Evolutionary conservation across 2,888 invertebrate species (phyloP), one percentile per base, ranked within the genome.

Genomic region (Meliscaeva auricollis): DNA sequence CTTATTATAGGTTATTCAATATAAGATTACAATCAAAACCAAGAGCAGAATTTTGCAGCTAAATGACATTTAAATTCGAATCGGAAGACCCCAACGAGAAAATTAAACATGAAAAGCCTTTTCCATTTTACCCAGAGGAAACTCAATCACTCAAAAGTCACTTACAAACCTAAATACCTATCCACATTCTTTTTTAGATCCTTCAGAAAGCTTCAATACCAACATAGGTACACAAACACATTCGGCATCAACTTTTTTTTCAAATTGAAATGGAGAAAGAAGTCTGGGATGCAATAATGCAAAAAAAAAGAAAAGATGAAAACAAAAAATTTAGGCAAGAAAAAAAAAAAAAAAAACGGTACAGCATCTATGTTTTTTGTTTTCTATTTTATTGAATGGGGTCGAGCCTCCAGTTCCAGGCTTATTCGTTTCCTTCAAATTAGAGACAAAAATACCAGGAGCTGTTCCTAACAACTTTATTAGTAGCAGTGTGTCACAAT

Each of bases 401-500:
- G 30, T 41, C 41, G 32, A 60, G 48, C 44, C 56, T 17, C 30
- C 50, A 35, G n/a, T n/a, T n/a, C 13, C 41, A 62, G 44, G 15
- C 30, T 30, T n/a, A 38, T 60, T 60, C 60, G 64, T 64, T 30
- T 30, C 17, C n/a, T 41, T 30, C 38, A 56, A 76, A 56, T 69
- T 75, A 66, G 38, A 68, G 15, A 76, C 22, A 66, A 70, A 58
- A 84, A 80, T 79, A 54, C 58, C 46, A 69, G 54, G 32, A 78
- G 74, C 20, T 74, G 70, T 79, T 46, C 30, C 70, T 75, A 69
- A 83, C 75, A 80, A 75, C 84, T 68, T 80, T 84, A 80, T 80
- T 84, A 80, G 79, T 35, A 72, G 80, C 75, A 70, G 75, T 84
- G 80, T 84, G 80, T 80, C 80, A 84, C 75, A 84, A 79, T 75